Evolutionary conservation across 2,888 invertebrate genomes (phyloP).

Genomic region (Andrena praecox): DNA sequence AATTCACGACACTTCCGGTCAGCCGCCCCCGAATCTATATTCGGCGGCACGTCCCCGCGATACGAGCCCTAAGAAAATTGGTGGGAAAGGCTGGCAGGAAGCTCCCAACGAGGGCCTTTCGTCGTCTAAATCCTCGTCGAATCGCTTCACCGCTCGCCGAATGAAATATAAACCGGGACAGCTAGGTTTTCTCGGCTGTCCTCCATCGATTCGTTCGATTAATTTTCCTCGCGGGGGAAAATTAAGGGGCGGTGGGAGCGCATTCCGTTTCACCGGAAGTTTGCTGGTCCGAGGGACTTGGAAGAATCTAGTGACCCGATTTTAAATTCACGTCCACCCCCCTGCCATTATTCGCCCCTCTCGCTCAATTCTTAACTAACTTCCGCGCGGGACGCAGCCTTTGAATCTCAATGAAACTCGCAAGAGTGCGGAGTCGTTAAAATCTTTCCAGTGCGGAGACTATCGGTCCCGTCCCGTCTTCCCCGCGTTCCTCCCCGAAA

Average conservation of each 20-base stretch:
- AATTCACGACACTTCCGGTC: slow-evolving; percentile 31
- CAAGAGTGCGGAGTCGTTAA: slow-evolving; percentile 8
- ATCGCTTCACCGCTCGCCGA: no score
- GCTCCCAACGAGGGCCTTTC: background rate
- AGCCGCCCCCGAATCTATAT: background rate
- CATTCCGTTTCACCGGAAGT: slow-evolving; percentile 23
- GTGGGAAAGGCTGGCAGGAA: background rate
- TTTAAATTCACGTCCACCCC: slow-evolving; percentile 31
- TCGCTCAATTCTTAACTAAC: slow-evolving; percentile 43
- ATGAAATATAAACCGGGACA: no score
- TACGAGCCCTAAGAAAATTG: background rate
- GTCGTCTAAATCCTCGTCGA: background rate
- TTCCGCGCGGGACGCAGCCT: slow-evolving; percentile 1
- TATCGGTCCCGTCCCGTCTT: background rate
- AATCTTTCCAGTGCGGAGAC: background rate
- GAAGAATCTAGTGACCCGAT: slow-evolving; percentile 38
- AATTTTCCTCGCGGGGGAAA: background rate
- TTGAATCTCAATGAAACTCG: slow-evolving; percentile 32
- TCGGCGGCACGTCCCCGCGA: slow-evolving; percentile 2
- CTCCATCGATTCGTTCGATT: no score
- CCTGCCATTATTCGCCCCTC: background rate
- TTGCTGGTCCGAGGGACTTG: slow-evolving; percentile 19
- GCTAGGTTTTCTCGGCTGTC: no score
- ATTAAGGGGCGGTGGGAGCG: background rate
- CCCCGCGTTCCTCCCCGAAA: background rate